Evolutionary conservation across 2,113 vertebrate species (phyloP).

Genomic region (Xenotilapia longispinis): DNA sequence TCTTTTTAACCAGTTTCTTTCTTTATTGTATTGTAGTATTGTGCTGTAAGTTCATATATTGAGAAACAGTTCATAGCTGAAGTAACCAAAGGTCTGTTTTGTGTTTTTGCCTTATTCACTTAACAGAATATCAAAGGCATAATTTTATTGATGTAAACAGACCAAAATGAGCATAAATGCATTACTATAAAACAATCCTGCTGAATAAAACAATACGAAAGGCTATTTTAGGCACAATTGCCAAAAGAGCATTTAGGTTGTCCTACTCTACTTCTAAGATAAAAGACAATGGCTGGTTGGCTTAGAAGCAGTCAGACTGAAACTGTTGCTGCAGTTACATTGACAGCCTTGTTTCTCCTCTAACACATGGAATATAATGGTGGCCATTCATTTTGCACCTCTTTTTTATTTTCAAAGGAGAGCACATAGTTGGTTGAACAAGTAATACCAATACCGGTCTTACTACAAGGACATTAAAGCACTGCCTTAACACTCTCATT

Average conservation of each 20-base stretch:
- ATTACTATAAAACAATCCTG: neutral
- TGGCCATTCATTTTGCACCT: neutral
- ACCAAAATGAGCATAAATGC: neutral
- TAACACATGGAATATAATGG: neutral
- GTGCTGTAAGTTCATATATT: neutral
- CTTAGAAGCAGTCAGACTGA: neutral
- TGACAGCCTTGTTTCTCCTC: neutral
- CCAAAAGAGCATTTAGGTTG: neutral
- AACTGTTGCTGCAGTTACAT: neutral
- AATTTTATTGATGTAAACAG: neutral
- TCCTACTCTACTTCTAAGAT: neutral
- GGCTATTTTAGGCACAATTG: neutral
- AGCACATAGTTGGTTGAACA: neutral
- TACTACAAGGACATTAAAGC: neutral
- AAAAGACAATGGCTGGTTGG: neutral
- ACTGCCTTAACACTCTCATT: neutral
- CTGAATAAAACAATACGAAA: neutral
- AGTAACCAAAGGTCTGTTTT: neutral
- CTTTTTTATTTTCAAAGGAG: neutral
- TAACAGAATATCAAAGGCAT: neutral
- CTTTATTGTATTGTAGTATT: neutral
- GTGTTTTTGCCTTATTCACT: neutral
- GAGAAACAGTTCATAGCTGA: neutral
- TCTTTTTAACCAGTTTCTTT: neutral
- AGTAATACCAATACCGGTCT: neutral